Percentiles rank a stretch among this genome's conserved stretches.
These are phyloP conservation scores for Eudyptes chrysolophus DNA, from an alignment of 2,113 vertebrate species.

Conservation along the genomic window DNA sequence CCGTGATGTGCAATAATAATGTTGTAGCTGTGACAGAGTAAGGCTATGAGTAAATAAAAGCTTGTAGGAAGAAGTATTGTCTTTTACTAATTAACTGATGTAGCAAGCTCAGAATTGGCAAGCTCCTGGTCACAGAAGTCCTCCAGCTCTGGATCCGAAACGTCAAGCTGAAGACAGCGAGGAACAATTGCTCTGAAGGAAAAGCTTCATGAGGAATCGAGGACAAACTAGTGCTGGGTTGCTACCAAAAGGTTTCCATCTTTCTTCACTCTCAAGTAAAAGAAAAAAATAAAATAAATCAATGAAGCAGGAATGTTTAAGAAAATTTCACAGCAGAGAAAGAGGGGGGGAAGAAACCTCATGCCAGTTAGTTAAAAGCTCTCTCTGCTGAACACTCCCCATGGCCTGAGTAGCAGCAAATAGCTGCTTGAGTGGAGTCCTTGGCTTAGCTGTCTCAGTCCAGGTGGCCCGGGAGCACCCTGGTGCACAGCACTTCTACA, in stretches of 20 bases:
- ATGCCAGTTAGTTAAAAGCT: background rate
- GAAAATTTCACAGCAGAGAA: background rate
- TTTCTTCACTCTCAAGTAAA: background rate
- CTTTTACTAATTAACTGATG: background rate
- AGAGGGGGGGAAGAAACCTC: background rate
- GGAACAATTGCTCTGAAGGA: background rate
- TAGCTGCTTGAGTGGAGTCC: background rate
- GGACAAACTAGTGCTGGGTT: background rate
- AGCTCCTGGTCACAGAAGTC: background rate
- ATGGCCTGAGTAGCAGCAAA: background rate
- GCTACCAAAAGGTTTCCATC: background rate
- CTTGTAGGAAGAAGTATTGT: background rate
- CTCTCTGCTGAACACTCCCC: background rate
- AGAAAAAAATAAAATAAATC: background rate
- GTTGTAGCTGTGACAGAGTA: background rate
- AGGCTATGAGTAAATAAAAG: background rate
- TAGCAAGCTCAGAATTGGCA: background rate
- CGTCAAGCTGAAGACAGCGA: accelerated
- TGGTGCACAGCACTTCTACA: background rate
- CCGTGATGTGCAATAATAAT: background rate
- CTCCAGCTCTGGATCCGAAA: background rate
- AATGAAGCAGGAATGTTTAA: background rate
- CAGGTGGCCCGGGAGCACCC: background rate
- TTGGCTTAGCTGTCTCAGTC: background rate
- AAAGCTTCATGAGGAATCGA: background rate